These are phyloP conservation scores for Dynastes grantii DNA, from an alignment of 2,888 invertebrate genomes.

Conservation along the genomic window DNA sequence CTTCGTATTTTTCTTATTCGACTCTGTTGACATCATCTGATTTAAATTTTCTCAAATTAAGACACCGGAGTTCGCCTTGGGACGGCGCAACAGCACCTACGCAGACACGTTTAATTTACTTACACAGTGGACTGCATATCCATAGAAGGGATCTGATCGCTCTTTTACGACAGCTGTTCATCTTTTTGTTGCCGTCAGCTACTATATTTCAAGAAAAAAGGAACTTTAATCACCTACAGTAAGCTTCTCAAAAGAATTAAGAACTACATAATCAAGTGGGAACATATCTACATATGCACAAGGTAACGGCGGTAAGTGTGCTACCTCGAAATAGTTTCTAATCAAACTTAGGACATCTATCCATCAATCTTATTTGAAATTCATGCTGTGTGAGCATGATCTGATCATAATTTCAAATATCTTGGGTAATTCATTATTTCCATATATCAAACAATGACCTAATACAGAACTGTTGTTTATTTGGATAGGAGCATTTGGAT, in stretches of 20 bases:
- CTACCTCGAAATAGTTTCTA: too few relatives aligned
- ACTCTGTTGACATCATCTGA: conserved; percentile 31
- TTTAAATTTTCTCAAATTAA: conserved; percentile 40
- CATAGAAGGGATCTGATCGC: conserved; percentile 11
- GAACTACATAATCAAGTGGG: too few relatives aligned
- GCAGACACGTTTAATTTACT: conserved; percentile 20
- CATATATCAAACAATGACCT: too few relatives aligned
- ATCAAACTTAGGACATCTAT: too few relatives aligned
- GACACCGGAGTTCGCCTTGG: conserved; percentile 19
- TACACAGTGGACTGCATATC: conserved; percentile 10
- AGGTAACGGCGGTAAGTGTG: too few relatives aligned
- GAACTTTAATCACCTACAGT: not conserved
- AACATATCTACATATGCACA: too few relatives aligned
- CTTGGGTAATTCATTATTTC: too few relatives aligned
- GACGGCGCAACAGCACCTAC: conserved; percentile 9
- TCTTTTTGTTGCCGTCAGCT: not conserved
- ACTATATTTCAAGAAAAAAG: not conserved
- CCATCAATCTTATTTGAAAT: too few relatives aligned
- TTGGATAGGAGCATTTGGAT: too few relatives aligned
- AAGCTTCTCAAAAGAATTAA: not conserved
- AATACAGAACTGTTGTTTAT: too few relatives aligned
- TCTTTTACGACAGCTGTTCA: conserved; percentile 18
- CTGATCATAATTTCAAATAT: too few relatives aligned
- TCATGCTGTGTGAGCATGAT: too few relatives aligned
- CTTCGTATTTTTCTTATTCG: conserved; percentile 14